Percentiles rank a stretch among this genome's conserved stretches.
These are phyloP conservation scores for Steinernema khuongi DNA, from an alignment of 1,140 invertebrate species.

Conservation along the genomic window DNA sequence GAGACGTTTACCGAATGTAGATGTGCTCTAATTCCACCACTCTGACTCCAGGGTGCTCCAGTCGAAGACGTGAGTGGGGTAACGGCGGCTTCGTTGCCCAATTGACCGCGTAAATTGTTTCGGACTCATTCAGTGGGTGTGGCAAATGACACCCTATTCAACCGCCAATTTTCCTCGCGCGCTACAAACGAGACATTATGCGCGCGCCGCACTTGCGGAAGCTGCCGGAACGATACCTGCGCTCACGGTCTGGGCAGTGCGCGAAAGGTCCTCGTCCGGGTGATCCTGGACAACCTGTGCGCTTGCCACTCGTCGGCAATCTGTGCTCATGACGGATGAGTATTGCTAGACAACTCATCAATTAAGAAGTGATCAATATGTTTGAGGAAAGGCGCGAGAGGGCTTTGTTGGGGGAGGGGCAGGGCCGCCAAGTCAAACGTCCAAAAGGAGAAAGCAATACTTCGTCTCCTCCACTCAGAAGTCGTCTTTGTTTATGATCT, in stretches of 20 bases:
- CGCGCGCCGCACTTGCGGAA: background rate
- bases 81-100: background rate
- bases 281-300: background rate
- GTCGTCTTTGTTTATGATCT: constrained; percentile 9
- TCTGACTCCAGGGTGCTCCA: background rate
- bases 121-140: background rate
- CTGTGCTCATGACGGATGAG: background rate
- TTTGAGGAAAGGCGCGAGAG: background rate
- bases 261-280: background rate
- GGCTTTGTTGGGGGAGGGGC: constrained; percentile 3
- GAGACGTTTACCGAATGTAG: background rate
- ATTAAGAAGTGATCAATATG: constrained; percentile 15
- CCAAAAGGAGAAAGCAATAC: background rate
- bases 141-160: constrained; percentile 8
- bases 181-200: background rate
- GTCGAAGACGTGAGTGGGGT: background rate
- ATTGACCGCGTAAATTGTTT: constrained; percentile 14
- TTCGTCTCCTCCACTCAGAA: background rate
- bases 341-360: constrained; percentile 10
- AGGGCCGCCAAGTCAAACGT: constrained; percentile 7
- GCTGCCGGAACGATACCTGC: background rate
- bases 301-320: background rate
- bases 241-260: background rate
- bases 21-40: background rate
- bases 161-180: background rate